Conservation (phyloP, 2,888 invertebrate genomes). For the Yponomeuta plumbellus region DNA sequence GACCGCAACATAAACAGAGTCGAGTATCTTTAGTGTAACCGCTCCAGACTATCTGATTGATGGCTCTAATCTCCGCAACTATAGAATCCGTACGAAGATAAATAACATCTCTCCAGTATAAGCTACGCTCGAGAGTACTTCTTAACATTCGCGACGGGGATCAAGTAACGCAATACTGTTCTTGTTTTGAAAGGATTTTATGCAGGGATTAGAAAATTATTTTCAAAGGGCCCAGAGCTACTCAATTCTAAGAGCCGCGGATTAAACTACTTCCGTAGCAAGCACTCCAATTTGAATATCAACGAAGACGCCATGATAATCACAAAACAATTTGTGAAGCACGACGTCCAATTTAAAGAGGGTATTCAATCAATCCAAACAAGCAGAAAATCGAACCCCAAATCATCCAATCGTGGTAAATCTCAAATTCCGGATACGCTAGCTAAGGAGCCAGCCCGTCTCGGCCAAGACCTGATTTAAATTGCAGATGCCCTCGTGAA, state of each 20-base stretch:
- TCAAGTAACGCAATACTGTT: not conserved
- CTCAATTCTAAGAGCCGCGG: not conserved
- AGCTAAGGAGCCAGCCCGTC: conserved; percentile 68
- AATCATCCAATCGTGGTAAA: conserved; percentile 73
- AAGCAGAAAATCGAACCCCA: conserved; percentile 73
- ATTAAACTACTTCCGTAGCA: not conserved
- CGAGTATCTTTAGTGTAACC: conserved; percentile 39
- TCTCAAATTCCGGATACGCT: conserved; percentile 63
- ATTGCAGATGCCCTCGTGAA: conserved; percentile 70
- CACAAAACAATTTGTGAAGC: conserved; percentile 13
- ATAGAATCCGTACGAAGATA: conserved; percentile 49
- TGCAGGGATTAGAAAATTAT: not conserved
- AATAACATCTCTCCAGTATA: conserved; percentile 29
- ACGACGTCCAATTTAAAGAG: conserved; percentile 53
- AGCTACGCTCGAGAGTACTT: not conserved
- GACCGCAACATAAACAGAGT: conserved; percentile 30
- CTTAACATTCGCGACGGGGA: not conserved
- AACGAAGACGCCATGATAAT: conserved; percentile 6
- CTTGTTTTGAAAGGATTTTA: too few species aligned
- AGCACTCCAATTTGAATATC: conserved; percentile 6
- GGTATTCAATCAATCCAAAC: conserved; percentile 69
- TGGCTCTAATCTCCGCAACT: conserved; percentile 57
- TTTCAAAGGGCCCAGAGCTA: not conserved
- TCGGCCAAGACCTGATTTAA: conserved; percentile 72
- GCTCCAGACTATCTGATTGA: conserved; percentile 54